Conservation (phyloP, 2,888 invertebrate genomes). For the Acanthosepion lycidas region DNA sequence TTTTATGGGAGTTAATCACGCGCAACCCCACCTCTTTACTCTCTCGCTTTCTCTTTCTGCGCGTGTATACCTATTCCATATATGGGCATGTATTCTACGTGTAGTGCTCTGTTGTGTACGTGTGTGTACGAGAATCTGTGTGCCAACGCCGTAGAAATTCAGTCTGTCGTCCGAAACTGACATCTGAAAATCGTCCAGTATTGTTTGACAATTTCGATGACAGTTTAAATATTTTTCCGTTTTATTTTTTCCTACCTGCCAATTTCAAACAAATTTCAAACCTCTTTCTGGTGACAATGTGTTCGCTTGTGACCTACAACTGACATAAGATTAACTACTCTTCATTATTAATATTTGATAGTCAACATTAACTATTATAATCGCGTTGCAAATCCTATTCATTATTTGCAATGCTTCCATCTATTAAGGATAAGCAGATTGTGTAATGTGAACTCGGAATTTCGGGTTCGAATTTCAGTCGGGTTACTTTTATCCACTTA, state of each 20-base stretch:
- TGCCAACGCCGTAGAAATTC: not conserved
- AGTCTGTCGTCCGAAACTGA: not conserved
- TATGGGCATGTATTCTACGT: conserved; percentile 3
- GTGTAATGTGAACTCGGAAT: too few relatives aligned
- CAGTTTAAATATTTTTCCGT: too few relatives aligned
- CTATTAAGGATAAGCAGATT: too few relatives aligned
- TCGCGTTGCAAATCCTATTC: too few relatives aligned
- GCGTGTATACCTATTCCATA: not conserved
- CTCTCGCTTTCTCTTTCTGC: not conserved
- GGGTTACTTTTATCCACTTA: too few relatives aligned
- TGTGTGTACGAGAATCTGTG: not conserved
- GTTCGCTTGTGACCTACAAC: too few relatives aligned
- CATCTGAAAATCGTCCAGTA: not conserved
- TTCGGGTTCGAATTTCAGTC: too few relatives aligned
- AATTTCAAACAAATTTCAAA: not conserved
- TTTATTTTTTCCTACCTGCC: not conserved
- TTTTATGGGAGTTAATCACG: not conserved
- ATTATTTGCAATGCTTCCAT: too few relatives aligned
- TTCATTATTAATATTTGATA: too few relatives aligned
- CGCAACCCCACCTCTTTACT: not conserved
- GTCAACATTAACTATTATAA: too few relatives aligned
- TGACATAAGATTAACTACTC: too few relatives aligned
- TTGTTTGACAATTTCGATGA: not conserved
- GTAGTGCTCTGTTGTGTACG: not conserved
- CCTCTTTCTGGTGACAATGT: too few relatives aligned